Conservation (phyloP, 2,888 invertebrate species). For the Melikaiella ostensackeni region DNA sequence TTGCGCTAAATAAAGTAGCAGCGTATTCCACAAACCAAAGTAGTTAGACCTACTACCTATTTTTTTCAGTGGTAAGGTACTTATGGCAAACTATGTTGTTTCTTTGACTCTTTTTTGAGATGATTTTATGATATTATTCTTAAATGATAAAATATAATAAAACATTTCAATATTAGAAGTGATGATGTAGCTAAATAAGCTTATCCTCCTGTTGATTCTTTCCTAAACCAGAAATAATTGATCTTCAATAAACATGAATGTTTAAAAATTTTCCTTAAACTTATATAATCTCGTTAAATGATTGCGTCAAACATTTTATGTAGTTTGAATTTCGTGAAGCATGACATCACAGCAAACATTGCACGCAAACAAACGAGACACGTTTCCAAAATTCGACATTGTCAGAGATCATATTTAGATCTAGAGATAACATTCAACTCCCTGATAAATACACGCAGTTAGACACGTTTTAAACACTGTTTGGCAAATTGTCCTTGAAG, state of each 20-base stretch:
- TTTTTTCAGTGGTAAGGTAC: no score
- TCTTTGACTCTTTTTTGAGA: no score
- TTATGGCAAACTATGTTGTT: no score
- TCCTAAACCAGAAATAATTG: background rate
- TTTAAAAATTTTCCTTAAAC: background rate
- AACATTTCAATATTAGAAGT: no score
- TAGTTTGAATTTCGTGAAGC: background rate
- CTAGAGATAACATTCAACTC: background rate
- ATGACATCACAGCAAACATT: background rate
- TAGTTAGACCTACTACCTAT: no score
- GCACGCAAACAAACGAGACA: background rate
- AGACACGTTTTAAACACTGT: background rate
- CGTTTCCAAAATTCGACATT: background rate
- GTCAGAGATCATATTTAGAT: background rate
- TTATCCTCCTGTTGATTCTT: background rate
- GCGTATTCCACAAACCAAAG: no score
- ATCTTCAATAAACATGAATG: background rate
- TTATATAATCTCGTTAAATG: background rate
- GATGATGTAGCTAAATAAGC: background rate
- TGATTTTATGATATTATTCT: no score
- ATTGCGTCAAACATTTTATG: slow-evolving; percentile 3
- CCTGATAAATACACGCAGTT: background rate
- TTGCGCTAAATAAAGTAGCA: no score
- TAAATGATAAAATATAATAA: no score
- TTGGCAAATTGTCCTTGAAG: background rate